Evolutionary conservation across 1,140 invertebrate species (phyloP).

Genomic region (Latrodectus geometricus): DNA sequence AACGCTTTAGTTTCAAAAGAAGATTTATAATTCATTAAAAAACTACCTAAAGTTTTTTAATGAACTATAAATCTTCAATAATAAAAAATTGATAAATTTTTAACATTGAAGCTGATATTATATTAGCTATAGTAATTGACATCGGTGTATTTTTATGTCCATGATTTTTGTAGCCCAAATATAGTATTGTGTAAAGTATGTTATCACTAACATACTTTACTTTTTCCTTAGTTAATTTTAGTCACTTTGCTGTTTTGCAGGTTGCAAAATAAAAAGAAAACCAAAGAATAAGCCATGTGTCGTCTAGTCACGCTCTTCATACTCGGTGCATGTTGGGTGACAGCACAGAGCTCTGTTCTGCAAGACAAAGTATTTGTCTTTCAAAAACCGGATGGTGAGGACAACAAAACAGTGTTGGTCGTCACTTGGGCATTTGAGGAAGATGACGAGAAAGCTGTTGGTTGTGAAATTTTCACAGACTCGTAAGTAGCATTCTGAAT

Average conservation of each 20-base stretch:
- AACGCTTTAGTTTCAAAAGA: too few relatives aligned
- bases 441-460: not conserved
- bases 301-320: constrained; percentile 72
- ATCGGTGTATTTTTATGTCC: too few relatives aligned
- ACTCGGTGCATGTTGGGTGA: constrained; percentile 73
- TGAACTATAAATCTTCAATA: too few relatives aligned
- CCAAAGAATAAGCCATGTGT: constrained; percentile 63
- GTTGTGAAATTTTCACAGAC: constrained; percentile 18
- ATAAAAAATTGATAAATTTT: too few relatives aligned
- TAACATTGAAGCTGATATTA: too few relatives aligned
- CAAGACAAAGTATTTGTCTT: constrained; percentile 22
- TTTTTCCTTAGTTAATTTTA: too few relatives aligned
- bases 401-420: constrained; percentile 8
- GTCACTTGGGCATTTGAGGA: not conserved
- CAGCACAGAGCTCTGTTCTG: constrained; percentile 73
- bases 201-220: too few relatives aligned
- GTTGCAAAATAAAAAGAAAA: not conserved
- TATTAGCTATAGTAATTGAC: too few relatives aligned
- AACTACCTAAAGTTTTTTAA: too few relatives aligned
- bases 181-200: too few relatives aligned
- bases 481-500: not conserved
- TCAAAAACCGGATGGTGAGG: not conserved
- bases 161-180: too few relatives aligned
- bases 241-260: not conserved
- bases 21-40: too few relatives aligned